Percentiles rank a stretch among this genome's conserved stretches.
phyloP scores from a whole-genome alignment of 2,113 vertebrate species.

The Nerophis lumbriciformis region DNA sequence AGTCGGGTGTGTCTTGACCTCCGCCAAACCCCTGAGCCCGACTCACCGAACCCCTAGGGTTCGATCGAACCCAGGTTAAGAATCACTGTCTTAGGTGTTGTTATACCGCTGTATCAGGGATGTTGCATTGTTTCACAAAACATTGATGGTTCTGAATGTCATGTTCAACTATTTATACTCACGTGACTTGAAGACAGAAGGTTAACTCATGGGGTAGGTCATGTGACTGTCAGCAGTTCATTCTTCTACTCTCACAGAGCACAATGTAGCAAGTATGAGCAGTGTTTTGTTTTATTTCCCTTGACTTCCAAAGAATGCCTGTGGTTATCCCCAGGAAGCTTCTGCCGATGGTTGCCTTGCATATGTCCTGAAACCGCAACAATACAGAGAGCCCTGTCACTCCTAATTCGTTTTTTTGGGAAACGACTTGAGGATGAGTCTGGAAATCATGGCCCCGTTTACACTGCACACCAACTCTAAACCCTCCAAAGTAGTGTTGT shows the following conservation, averaged over 20 bases:
- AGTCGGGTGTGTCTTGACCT: too few relatives aligned
- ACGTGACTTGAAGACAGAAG: constrained; percentile 20
- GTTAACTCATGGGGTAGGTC: constrained; percentile 25
- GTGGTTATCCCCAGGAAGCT: constrained; percentile 27
- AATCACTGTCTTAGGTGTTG: neutral
- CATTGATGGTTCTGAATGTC: neutral
- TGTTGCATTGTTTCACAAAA: neutral
- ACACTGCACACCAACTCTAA: too few relatives aligned
- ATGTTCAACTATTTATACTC: neutral
- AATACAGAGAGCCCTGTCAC: neutral
- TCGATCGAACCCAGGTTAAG: too few relatives aligned
- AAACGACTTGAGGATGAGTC: constrained; percentile 1
- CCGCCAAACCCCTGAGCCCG: too few relatives aligned
- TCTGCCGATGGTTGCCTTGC: constrained; percentile 12
- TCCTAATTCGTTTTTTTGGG: neutral
- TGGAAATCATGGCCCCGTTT: neutral
- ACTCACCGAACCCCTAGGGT: too few relatives aligned
- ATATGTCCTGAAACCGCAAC: neutral
- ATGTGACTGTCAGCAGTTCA: constrained; percentile 24
- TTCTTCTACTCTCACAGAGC: neutral
- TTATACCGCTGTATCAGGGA: neutral
- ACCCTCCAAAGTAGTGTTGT: too few relatives aligned
- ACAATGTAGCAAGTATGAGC: constrained; percentile 22
- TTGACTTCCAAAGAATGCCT: constrained; percentile 21
- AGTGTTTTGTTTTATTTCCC: constrained; percentile 19